phyloP scores from a whole-genome alignment of 2,113 vertebrate genomes.

The Myotis brandtii region DNA sequence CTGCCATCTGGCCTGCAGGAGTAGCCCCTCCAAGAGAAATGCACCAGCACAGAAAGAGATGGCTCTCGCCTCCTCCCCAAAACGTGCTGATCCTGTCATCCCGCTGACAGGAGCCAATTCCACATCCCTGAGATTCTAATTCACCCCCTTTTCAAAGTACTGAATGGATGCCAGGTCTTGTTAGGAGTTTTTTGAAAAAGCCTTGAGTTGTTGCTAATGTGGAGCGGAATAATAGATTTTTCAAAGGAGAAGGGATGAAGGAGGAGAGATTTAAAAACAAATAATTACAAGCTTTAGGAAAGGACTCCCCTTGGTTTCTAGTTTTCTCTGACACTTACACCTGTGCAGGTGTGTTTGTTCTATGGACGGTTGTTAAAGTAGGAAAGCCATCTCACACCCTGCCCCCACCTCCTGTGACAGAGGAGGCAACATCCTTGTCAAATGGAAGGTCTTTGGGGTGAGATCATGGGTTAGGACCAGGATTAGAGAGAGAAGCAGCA shows the following conservation, averaged over 20 bases:
- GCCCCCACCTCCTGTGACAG: background rate
- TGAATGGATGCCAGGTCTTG: slow-evolving; percentile 69
- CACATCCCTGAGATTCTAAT: slow-evolving; percentile 48
- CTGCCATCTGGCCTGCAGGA: slow-evolving; percentile 71
- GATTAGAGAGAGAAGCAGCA: background rate
- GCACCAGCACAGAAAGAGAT: background rate
- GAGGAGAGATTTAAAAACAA: slow-evolving; percentile 24
- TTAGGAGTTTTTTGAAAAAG: slow-evolving; percentile 67
- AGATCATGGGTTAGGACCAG: background rate
- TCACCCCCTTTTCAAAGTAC: slow-evolving; percentile 57
- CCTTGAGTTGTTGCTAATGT: slow-evolving; percentile 64
- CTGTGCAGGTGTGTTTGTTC: background rate
- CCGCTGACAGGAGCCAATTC: slow-evolving; percentile 55
- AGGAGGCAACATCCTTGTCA: background rate
- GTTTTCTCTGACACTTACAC: accelerated
- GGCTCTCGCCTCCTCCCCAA: background rate
- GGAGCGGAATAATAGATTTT: slow-evolving; percentile 52
- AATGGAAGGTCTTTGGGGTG: background rate
- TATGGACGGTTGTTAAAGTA: background rate
- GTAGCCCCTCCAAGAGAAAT: slow-evolving; percentile 50
- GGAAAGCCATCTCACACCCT: background rate
- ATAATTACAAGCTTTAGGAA: background rate
- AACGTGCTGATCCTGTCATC: slow-evolving; percentile 49
- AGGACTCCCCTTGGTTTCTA: background rate
- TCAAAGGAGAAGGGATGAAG: background rate